Percentiles rank a stretch among this genome's conserved stretches.
Conservation (phyloP, 92 coral and sea anemone species). For the Phymanthus crucifer region DNA sequence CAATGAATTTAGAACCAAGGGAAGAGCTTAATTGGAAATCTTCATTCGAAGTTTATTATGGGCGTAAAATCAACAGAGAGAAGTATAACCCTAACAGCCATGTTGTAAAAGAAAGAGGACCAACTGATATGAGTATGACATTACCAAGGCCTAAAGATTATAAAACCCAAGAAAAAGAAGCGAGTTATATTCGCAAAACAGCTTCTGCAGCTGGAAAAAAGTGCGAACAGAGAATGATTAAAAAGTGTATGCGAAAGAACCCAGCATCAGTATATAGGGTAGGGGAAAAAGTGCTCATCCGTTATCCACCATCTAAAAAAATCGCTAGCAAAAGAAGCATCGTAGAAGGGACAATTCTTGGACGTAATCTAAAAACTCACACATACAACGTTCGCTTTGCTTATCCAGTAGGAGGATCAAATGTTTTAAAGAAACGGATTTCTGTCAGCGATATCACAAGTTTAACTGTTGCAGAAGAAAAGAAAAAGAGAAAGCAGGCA, state of each 20-base stretch:
- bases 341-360: slow-evolving; percentile 21
- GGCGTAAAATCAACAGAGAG: too few relatives aligned
- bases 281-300: slow-evolving; percentile 40
- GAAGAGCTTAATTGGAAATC: too few relatives aligned
- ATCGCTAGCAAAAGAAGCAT: slow-evolving; percentile 28
- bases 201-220: slow-evolving; percentile 24
- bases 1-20: too few relatives aligned
- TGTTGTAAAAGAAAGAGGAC: slow-evolving; percentile 32
- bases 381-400: slow-evolving; percentile 38
- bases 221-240: slow-evolving; percentile 35
- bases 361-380: slow-evolving; percentile 31
- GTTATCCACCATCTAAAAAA: slow-evolving; percentile 41
- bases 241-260: not conserved
- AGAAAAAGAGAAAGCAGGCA: slow-evolving; percentile 22
- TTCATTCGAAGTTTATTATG: too few relatives aligned
- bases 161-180: too few relatives aligned
- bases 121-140: not conserved
- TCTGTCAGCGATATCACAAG: slow-evolving; percentile 19
- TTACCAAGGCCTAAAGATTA: too few relatives aligned
- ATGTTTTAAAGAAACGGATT: slow-evolving; percentile 30
- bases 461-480: slow-evolving; percentile 21
- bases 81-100: not conserved
- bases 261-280: slow-evolving; percentile 37
- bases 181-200: too few relatives aligned
- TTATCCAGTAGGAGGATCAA: slow-evolving; percentile 29